These are phyloP conservation scores for Abrostola triplasia DNA, from an alignment of 2,888 invertebrate genomes.

Conservation along the genomic window DNA sequence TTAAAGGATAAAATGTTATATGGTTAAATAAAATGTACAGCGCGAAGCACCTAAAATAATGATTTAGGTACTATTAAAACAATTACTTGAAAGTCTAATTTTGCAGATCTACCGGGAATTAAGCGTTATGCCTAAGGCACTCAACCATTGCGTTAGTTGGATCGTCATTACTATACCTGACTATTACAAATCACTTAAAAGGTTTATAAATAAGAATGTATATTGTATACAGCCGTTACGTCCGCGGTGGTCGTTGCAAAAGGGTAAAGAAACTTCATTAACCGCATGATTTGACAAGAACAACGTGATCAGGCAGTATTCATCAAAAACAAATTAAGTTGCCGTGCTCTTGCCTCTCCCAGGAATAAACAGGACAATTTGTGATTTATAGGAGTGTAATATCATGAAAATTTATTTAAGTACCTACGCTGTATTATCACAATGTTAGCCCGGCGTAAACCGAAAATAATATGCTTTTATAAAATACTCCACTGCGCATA, in stretches of 20 bases:
- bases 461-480: conserved; percentile 59
- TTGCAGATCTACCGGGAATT: too few species aligned
- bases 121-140: too few species aligned
- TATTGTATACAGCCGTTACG: background rate
- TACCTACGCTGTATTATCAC: conserved; percentile 49
- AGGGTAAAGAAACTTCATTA: conserved; percentile 77
- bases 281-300: conserved; percentile 83
- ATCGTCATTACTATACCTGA: background rate
- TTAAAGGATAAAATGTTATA: conserved; percentile 15
- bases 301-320: conserved; percentile 75
- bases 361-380: conserved; percentile 68
- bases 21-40: background rate
- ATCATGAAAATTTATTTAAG: conserved; percentile 60
- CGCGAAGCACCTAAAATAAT: background rate
- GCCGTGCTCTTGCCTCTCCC: conserved; percentile 62
- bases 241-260: conserved; percentile 49
- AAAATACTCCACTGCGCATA: conserved; percentile 48
- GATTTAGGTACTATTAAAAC: too few species aligned
- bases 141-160: too few species aligned
- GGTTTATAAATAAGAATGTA: conserved; percentile 15
- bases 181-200: conserved; percentile 1
- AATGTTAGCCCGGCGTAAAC: conserved; percentile 58
- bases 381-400: conserved; percentile 63
- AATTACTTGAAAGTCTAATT: too few species aligned
- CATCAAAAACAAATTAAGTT: conserved; percentile 83